Evolutionary conservation across 2,888 invertebrate genomes (phyloP).

Genomic region (Phlogophora meticulosa): DNA sequence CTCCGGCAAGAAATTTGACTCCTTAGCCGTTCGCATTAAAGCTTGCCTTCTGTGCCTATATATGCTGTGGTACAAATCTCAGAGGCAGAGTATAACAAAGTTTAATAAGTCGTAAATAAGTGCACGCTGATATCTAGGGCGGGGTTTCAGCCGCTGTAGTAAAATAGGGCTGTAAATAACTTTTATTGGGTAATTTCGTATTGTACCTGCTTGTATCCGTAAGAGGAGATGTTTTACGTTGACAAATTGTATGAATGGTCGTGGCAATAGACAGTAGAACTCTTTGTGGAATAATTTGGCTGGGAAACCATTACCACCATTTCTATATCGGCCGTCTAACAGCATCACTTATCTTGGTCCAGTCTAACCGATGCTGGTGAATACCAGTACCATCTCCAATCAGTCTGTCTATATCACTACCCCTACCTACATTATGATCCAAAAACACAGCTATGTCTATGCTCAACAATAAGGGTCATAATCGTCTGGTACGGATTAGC

Average conservation of each 20-base stretch:
- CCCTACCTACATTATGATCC: conserved; percentile 35
- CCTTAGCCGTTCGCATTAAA: too few relatives aligned
- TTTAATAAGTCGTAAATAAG: conserved; percentile 63
- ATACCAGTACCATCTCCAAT: conserved; percentile 20
- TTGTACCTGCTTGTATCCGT: conserved; percentile 5
- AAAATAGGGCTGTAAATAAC: conserved; percentile 41
- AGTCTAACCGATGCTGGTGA: too few relatives aligned
- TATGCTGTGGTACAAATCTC: conserved; percentile 1
- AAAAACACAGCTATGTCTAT: conserved; percentile 8
- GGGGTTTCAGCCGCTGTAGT: conserved; percentile 30
- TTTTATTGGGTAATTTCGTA: conserved; percentile 51
- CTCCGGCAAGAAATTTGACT: too few relatives aligned
- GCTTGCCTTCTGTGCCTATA: neutral
- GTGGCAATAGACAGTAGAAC: neutral
- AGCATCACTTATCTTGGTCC: too few relatives aligned
- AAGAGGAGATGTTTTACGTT: neutral
- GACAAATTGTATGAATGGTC: neutral
- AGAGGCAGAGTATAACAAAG: conserved; percentile 22
- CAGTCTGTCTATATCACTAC: neutral
- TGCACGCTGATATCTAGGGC: conserved; percentile 46
- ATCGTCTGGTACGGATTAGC: conserved; percentile 22
- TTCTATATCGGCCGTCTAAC: too few relatives aligned
- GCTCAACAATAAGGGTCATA: conserved; percentile 20
- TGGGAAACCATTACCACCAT: too few relatives aligned
- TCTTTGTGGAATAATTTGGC: too few relatives aligned